A percentile compares a stretch with the other conserved stretches of the same genome.
Conservation (phyloP, 2,797 vertebrate genomes). For the Ctenopoma kingsleyae region DNA sequence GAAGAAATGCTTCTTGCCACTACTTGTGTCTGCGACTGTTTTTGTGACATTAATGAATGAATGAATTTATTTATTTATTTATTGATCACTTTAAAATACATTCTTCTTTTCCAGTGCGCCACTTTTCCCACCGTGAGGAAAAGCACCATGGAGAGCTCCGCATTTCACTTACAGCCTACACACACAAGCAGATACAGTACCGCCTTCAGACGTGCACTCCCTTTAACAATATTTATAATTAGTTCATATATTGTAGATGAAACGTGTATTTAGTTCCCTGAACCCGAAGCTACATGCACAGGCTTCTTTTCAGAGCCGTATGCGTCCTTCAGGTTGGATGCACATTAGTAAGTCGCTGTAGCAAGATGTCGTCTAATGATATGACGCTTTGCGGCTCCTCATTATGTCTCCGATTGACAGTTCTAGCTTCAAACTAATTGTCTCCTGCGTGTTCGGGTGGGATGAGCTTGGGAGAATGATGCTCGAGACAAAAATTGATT, state of each 20-base stretch:
- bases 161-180: background rate
- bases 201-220: background rate
- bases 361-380: conserved; percentile 71
- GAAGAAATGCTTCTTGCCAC: background rate
- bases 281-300: conserved; percentile 1
- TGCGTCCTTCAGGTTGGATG: conserved; percentile 50
- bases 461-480: conserved; percentile 80
- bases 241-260: conserved; percentile 23
- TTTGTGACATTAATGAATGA: too few species aligned
- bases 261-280: background rate
- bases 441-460: conserved; percentile 62
- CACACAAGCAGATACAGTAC: background rate
- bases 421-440: conserved; percentile 76
- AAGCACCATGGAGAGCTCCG: conserved; percentile 82
- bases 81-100: background rate
- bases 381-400: conserved; percentile 64
- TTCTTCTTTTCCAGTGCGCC: background rate
- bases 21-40: too few species aligned
- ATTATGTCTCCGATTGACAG: conserved; percentile 78
- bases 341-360: conserved; percentile 61
- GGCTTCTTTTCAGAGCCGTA: background rate
- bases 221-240: conserved; percentile 62
- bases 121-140: background rate
- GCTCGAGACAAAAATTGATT: conserved; percentile 60
- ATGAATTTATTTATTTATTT: background rate